Evolutionary conservation across 2,113 vertebrate species (phyloP).

Genomic region (Hyperopisus bebe): DNA sequence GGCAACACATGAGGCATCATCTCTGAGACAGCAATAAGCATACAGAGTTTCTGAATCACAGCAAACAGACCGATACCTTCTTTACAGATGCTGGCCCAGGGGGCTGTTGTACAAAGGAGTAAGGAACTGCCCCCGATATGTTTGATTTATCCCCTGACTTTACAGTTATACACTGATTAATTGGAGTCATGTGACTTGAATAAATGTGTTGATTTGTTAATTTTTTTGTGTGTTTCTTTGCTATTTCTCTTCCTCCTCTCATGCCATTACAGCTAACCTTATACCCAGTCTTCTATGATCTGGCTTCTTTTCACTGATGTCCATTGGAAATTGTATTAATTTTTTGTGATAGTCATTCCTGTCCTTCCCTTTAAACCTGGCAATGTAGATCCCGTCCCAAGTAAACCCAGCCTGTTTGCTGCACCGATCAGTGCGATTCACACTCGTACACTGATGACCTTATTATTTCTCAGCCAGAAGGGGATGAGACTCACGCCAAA

Average conservation of each 20-base stretch:
- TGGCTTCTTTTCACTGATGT: neutral
- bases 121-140: neutral
- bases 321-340: neutral
- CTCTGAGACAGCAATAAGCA: neutral
- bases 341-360: neutral
- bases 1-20: neutral
- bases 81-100: neutral
- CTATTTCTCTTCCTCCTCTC: neutral
- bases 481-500: constrained; percentile 77
- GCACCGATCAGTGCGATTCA: neutral
- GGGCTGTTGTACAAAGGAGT: neutral
- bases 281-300: neutral
- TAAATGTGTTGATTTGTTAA: neutral
- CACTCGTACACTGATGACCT: too few relatives aligned
- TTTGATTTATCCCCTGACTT: neutral
- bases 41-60: neutral
- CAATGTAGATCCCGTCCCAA: neutral
- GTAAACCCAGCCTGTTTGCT: neutral
- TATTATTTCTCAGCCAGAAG: constrained; percentile 61
- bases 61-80: neutral
- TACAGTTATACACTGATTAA: neutral
- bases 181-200: neutral
- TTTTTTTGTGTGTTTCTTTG: neutral
- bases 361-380: neutral
- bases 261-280: neutral